Evolutionary conservation across 30 jellyfish, hydroid and myxozoan genomes (phyloP).

Genomic region (Pseudorhiza aurosa): DNA sequence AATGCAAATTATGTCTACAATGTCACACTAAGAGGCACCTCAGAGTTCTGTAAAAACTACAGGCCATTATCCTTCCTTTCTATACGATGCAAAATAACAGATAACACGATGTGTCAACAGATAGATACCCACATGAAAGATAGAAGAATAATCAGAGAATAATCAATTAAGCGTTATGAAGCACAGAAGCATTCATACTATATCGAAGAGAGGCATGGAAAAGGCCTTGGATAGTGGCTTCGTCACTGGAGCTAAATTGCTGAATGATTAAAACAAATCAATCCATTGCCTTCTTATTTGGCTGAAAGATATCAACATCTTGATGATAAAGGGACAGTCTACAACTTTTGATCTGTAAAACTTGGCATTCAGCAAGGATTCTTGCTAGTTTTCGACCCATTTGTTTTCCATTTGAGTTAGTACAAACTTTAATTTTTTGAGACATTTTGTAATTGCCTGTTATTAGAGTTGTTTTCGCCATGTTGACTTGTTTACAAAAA

Average conservation of each 20-base stretch:
- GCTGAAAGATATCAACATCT: background rate
- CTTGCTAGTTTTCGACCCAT: constrained; percentile 6
- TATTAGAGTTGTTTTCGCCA: too few species aligned
- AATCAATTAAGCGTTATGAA: too few species aligned
- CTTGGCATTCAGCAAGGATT: background rate
- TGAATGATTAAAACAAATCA: too few species aligned
- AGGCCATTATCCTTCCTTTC: background rate
- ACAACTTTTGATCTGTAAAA: background rate
- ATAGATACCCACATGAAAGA: constrained; percentile 2
- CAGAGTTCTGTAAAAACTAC: background rate
- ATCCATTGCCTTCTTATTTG: too few species aligned
- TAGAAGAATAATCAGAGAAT: too few species aligned
- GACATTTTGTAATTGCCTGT: too few species aligned
- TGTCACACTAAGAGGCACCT: constrained; percentile 1
- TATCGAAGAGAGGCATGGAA: constrained; percentile 1
- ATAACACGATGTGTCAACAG: background rate
- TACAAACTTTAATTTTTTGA: too few species aligned
- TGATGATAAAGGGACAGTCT: constrained; percentile 5
- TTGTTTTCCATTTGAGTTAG: constrained; percentile 10
- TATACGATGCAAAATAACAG: constrained; percentile 4
- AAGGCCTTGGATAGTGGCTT: constrained; percentile 7
- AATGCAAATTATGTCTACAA: too few species aligned
- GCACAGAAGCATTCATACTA: background rate
- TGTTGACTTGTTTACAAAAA: too few species aligned
- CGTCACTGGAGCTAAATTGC: background rate